A percentile compares a stretch with the other conserved stretches of the same genome.
phyloP scores from a whole-genome alignment of 30 jellyfish, hydroid and myxozoan genomes.

The Clytia hemisphaerica region DNA sequence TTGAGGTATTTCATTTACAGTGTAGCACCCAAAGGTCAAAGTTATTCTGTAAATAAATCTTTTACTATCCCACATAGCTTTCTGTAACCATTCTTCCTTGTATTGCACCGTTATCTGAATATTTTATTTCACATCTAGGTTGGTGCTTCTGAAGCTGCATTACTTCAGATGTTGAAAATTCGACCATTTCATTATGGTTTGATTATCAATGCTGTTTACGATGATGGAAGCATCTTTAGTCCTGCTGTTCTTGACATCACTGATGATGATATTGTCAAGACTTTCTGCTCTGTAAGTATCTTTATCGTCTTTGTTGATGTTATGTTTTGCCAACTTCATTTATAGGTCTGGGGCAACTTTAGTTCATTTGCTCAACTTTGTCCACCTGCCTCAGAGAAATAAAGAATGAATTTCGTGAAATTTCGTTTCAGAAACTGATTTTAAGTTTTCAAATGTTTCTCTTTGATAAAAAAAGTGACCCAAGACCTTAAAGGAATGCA shows the following conservation, averaged over 20 bases:
- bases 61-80: not conserved
- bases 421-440: too few species aligned
- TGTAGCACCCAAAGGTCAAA: too few species aligned
- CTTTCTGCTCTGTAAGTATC: conserved; percentile 55
- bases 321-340: not conserved
- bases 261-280: conserved; percentile 59
- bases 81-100: not conserved
- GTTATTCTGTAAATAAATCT: too few species aligned
- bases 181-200: conserved; percentile 85
- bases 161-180: conserved; percentile 85
- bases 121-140: conserved; percentile 51
- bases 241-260: conserved; percentile 80
- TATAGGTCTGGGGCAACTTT: too few species aligned
- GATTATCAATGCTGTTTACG: conserved; percentile 66
- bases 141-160: conserved; percentile 97
- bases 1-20: too few species aligned
- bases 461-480: too few species aligned
- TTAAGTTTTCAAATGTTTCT: too few species aligned
- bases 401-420: too few species aligned
- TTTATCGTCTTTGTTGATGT: not conserved
- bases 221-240: conserved; percentile 75
- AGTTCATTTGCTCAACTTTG: too few species aligned
- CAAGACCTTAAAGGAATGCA: too few species aligned
- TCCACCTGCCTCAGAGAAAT: too few species aligned
- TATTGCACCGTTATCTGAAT: not conserved